Conservation (phyloP, 2,888 invertebrate genomes). For the Hoplodrina blanda region DNA sequence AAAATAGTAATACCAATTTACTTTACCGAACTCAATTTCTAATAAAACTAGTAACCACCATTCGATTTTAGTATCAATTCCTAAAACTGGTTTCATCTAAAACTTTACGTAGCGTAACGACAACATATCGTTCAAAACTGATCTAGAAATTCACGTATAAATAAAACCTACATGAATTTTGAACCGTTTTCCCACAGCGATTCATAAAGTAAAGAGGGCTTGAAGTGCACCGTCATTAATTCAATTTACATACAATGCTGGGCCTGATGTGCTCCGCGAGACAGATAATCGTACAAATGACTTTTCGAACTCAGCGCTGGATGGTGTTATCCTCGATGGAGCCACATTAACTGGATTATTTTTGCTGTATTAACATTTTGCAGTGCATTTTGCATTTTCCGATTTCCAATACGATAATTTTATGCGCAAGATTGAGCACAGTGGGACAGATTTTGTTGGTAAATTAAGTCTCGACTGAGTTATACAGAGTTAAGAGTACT, state of each 20-base stretch:
- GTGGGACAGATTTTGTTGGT: constrained; percentile 39
- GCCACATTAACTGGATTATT: constrained; percentile 52
- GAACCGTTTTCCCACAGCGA: constrained; percentile 57
- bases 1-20: constrained; percentile 23
- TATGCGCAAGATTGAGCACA: constrained; percentile 50
- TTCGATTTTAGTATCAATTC: constrained; percentile 39
- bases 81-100: constrained; percentile 19
- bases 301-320: constrained; percentile 82
- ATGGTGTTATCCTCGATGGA: constrained; percentile 72
- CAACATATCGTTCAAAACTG: constrained; percentile 25
- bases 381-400: constrained; percentile 57
- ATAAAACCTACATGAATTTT: constrained; percentile 54
- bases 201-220: constrained; percentile 72
- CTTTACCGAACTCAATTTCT: constrained; percentile 27
- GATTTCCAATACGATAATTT: constrained; percentile 57
- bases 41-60: constrained; percentile 29
- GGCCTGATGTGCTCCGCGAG: constrained; percentile 82
- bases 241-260: constrained; percentile 85
- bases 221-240: constrained; percentile 82
- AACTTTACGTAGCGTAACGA: constrained; percentile 28
- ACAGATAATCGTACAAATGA: constrained; percentile 88
- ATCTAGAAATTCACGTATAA: constrained; percentile 32
- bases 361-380: constrained; percentile 58
- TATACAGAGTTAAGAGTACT: constrained; percentile 26
- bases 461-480: constrained; percentile 37